phyloP scores from a whole-genome alignment of 2,797 vertebrate genomes.

The Cirrhinus molitorella region DNA sequence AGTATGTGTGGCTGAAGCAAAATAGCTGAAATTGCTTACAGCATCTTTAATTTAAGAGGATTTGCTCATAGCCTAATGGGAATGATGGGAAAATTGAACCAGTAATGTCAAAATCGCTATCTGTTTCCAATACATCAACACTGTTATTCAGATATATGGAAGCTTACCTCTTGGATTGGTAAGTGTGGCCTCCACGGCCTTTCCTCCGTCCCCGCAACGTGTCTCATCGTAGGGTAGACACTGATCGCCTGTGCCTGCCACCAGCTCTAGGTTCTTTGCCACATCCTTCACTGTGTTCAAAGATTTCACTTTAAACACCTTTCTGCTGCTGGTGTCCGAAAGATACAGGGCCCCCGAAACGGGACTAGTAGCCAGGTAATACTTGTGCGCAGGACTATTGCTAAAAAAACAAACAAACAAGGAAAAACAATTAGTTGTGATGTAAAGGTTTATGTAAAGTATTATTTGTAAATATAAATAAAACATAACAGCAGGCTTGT shows the following conservation, averaged over 20 bases:
- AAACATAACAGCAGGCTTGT: neutral
- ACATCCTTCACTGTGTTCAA: slow-evolving; percentile 89
- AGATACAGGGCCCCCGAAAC: slow-evolving; percentile 91
- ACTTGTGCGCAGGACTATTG: slow-evolving; percentile 96
- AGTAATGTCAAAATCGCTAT: neutral
- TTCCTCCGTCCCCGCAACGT: slow-evolving; percentile 96
- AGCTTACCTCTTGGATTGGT: slow-evolving; percentile 93
- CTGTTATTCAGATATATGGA: neutral
- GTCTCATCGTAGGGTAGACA: slow-evolving; percentile 97
- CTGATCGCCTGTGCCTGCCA: slow-evolving; percentile 96
- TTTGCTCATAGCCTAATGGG: slow-evolving; percentile 11
- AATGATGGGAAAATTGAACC: slow-evolving; percentile 15
- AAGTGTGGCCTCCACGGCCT: slow-evolving; percentile 93
- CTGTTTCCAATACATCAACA: neutral
- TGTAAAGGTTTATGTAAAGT: neutral
- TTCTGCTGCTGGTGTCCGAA: slow-evolving; percentile 95
- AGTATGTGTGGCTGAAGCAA: neutral
- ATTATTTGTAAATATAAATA: too few relatives aligned
- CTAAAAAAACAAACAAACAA: slow-evolving; percentile 70
- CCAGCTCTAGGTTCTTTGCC: slow-evolving; percentile 93
- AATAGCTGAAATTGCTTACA: neutral
- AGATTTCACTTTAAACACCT: slow-evolving; percentile 94
- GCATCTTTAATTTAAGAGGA: slow-evolving; percentile 4
- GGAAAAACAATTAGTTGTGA: neutral
- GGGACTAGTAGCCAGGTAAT: slow-evolving; percentile 95